A percentile compares a stretch with the other conserved stretches of the same genome.
phyloP scores from a whole-genome alignment of 2,888 invertebrate genomes.

The Papilio protenor region DNA sequence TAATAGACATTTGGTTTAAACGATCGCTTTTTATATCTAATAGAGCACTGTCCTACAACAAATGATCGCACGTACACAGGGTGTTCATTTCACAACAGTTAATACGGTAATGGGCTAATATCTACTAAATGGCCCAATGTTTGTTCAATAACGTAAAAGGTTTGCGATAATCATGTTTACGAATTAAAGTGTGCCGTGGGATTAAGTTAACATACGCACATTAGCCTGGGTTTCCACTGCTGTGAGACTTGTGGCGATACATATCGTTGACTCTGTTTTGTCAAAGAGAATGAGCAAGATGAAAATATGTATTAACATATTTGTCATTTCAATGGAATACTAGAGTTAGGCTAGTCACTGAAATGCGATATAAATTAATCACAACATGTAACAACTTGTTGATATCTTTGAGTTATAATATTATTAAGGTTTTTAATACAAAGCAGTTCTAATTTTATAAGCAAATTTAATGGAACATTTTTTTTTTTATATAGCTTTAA shows the following conservation, averaged over 20 bases:
- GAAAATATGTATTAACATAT: too few relatives aligned
- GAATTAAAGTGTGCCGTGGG: constrained; percentile 49
- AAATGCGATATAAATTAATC: constrained; percentile 1
- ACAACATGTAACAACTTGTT: neutral
- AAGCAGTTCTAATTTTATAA: neutral
- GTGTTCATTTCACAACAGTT: constrained; percentile 29
- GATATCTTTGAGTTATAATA: neutral
- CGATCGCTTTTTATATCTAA: neutral
- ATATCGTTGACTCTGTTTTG: too few relatives aligned
- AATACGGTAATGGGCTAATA: constrained; percentile 36
- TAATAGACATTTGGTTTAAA: neutral
- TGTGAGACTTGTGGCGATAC: too few relatives aligned
- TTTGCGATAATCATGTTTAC: constrained; percentile 54
- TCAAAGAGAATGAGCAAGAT: too few relatives aligned
- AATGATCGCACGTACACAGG: neutral
- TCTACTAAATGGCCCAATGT: constrained; percentile 49
- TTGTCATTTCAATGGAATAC: too few relatives aligned
- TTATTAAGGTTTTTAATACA: neutral
- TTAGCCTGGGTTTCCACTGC: neutral
- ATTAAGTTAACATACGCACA: constrained; percentile 45
- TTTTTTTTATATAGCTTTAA: neutral
- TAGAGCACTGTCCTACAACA: neutral
- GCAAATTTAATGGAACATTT: neutral
- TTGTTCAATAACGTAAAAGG: constrained; percentile 48
- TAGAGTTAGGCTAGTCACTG: neutral